phyloP scores from a whole-genome alignment of 2,888 invertebrate species.

The Melanargia galathea region DNA sequence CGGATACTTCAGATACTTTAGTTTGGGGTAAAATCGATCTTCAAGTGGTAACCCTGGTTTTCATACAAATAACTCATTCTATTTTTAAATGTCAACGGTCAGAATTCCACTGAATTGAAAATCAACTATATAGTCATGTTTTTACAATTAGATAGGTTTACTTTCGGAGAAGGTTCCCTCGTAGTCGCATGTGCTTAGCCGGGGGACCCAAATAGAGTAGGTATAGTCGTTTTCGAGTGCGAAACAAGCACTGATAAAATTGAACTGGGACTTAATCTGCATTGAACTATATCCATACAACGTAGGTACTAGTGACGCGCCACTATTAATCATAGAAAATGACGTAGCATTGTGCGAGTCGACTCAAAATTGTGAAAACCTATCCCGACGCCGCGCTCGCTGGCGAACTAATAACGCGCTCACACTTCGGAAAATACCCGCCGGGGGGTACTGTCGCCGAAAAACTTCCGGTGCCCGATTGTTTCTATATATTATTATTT shows the following conservation, averaged over 20 bases:
- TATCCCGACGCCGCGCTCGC: slow-evolving; percentile 65
- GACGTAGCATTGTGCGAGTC: slow-evolving; percentile 71
- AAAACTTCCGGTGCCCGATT: slow-evolving; percentile 39
- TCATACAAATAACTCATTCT: no score
- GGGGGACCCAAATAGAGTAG: slow-evolving; percentile 31
- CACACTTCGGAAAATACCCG: slow-evolving; percentile 72
- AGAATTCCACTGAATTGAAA: no score
- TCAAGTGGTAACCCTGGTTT: no score
- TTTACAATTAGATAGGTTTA: no score
- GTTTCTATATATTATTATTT: no score
- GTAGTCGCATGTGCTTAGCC: no score
- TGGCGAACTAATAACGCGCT: slow-evolving; percentile 75
- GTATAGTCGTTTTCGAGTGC: slow-evolving; percentile 35
- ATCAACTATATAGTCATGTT: no score
- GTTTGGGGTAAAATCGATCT: no score
- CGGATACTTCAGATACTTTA: no score
- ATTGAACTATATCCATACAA: slow-evolving; percentile 39
- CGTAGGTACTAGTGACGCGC: slow-evolving; percentile 53
- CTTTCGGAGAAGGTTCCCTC: no score
- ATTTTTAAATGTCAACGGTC: no score
- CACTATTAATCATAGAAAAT: slow-evolving; percentile 80
- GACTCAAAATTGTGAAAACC: slow-evolving; percentile 81
- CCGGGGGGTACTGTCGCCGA: slow-evolving; percentile 65
- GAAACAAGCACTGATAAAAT: slow-evolving; percentile 34
- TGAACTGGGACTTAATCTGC: slow-evolving; percentile 39